Conservation (phyloP, 2,797 vertebrate genomes). For the Leucoraja ocellata region DNA sequence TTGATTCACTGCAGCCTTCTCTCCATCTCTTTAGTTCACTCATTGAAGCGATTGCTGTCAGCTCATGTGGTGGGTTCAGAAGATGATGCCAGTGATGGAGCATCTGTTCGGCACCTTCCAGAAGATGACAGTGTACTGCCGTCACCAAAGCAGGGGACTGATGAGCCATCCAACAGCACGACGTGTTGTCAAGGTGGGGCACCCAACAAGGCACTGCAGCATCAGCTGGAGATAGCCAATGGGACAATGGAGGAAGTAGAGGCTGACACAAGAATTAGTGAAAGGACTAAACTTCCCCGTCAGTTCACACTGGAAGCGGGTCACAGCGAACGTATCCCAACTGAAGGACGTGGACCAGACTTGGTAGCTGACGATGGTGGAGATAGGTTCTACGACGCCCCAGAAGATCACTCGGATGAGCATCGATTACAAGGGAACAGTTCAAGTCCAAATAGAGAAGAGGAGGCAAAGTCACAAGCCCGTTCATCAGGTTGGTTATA, state of each 20-base stretch:
- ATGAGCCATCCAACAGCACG: slow-evolving; percentile 51
- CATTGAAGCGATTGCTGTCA: slow-evolving; percentile 65
- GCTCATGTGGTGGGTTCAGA: slow-evolving; percentile 65
- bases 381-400: slow-evolving; percentile 81
- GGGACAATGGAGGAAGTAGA: slow-evolving; percentile 34
- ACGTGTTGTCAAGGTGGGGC: slow-evolving; percentile 10
- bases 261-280: slow-evolving; percentile 55
- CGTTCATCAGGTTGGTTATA: slow-evolving; percentile 62
- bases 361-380: slow-evolving; percentile 60
- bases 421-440: slow-evolving; percentile 44
- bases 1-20: not conserved
- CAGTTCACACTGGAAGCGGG: slow-evolving; percentile 39
- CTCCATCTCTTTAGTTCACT: slow-evolving; percentile 55
- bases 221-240: slow-evolving; percentile 44
- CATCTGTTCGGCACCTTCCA: slow-evolving; percentile 44
- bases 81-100: slow-evolving; percentile 47
- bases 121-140: slow-evolving; percentile 63
- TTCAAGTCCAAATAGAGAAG: slow-evolving; percentile 51
- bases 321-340: slow-evolving; percentile 50
- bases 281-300: slow-evolving; percentile 49
- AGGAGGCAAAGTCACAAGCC: slow-evolving; percentile 57
- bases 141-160: slow-evolving; percentile 62
- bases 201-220: slow-evolving; percentile 43
- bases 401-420: slow-evolving; percentile 74
- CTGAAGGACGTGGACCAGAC: slow-evolving; percentile 53